Conservation (phyloP, 1,140 invertebrate genomes). For the Cepaea nemoralis region DNA sequence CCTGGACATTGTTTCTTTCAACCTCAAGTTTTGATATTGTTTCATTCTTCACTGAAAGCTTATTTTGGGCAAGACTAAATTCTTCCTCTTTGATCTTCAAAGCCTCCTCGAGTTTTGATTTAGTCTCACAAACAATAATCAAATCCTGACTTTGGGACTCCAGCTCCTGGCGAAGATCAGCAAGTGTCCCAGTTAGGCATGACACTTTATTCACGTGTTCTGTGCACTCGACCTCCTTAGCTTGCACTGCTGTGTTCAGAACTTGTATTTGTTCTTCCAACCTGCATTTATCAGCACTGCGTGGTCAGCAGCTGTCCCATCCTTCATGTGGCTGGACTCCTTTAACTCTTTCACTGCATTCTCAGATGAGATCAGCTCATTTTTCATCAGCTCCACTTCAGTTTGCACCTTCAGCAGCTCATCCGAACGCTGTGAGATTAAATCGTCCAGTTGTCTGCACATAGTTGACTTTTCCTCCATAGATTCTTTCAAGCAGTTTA, state of each 20-base stretch:
- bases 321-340: background rate
- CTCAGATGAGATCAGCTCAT: background rate
- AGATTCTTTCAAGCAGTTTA: background rate
- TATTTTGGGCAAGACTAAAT: background rate
- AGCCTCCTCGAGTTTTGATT: background rate
- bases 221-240: background rate
- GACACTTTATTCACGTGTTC: background rate
- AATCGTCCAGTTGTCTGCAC: background rate
- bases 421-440: background rate
- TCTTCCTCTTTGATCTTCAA: conserved; percentile 5
- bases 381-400: background rate
- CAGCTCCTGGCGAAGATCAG: background rate
- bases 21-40: background rate
- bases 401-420: background rate
- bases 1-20: background rate
- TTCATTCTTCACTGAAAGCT: background rate
- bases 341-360: background rate
- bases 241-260: background rate
- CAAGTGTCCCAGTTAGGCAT: background rate
- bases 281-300: background rate
- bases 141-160: background rate
- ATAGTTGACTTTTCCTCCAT: background rate
- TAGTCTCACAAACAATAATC: background rate
- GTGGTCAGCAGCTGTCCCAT: background rate
- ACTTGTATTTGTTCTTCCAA: background rate